Conservation (phyloP, 2,888 invertebrate genomes). For the Anoplius nigerrimus region DNA sequence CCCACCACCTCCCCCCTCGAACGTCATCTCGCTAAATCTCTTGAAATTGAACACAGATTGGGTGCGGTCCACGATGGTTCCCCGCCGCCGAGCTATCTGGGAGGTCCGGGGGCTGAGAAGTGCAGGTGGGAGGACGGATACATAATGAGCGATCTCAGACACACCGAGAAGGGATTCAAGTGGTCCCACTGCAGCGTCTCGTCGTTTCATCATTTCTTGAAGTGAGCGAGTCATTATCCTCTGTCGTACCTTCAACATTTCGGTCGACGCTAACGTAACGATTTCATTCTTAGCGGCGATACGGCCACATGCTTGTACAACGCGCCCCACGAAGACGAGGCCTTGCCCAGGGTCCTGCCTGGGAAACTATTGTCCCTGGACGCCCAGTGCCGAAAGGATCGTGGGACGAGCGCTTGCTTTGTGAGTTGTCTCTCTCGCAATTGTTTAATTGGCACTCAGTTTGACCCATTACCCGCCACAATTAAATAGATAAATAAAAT, state of each 20-base stretch:
- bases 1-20: background rate
- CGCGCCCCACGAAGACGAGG: slow-evolving; percentile 95
- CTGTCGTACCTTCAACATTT: background rate
- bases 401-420: slow-evolving; percentile 91
- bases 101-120: slow-evolving; percentile 95
- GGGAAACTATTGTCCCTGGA: slow-evolving; percentile 92
- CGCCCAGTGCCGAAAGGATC: slow-evolving; percentile 93
- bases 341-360: slow-evolving; percentile 90
- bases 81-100: slow-evolving; percentile 94
- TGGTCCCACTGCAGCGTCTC: slow-evolving; percentile 96
- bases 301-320: slow-evolving; percentile 95
- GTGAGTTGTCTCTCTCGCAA: slow-evolving; percentile 75
- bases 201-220: slow-evolving; percentile 95
- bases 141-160: slow-evolving; percentile 95
- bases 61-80: slow-evolving; percentile 98
- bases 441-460: background rate
- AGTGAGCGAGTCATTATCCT: slow-evolving; percentile 79
- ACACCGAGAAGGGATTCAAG: slow-evolving; percentile 95
- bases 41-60: slow-evolving; percentile 78
- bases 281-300: slow-evolving; percentile 84
- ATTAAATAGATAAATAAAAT: no score
- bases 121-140: slow-evolving; percentile 97
- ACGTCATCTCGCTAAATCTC: background rate
- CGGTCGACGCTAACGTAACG: background rate
- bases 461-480: no score